These are phyloP conservation scores for Zhuqinia jingwanae DNA, from an alignment of 2,888 invertebrate genomes.

Conservation along the genomic window DNA sequence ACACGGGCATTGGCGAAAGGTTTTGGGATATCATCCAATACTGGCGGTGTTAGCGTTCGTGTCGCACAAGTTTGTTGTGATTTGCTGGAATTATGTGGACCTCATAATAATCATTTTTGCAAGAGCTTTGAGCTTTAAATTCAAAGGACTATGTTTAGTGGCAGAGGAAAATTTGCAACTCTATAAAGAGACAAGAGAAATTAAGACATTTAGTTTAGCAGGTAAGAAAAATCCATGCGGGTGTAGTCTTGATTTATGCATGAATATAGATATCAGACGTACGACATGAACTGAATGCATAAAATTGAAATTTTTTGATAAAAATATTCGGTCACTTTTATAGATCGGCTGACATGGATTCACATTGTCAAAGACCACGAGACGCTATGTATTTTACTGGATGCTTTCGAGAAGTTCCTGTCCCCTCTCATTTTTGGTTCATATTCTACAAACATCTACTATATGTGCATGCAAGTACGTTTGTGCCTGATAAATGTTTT, in stretches of 20 bases:
- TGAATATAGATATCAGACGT: too few species aligned
- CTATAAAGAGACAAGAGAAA: background rate
- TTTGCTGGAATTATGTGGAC: slow-evolving; percentile 63
- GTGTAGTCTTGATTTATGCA: too few species aligned
- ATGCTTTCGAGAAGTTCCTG: slow-evolving; percentile 52
- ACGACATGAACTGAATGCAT: too few species aligned
- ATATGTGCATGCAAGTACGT: slow-evolving; percentile 66
- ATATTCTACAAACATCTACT: slow-evolving; percentile 66
- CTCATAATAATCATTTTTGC: slow-evolving; percentile 57
- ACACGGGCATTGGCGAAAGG: slow-evolving; percentile 48
- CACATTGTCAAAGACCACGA: slow-evolving; percentile 55
- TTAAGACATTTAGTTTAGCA: background rate
- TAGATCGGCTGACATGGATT: slow-evolving; percentile 52
- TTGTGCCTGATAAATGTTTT: too few species aligned
- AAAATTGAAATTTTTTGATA: too few species aligned
- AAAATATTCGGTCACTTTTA: too few species aligned
- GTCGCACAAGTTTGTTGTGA: slow-evolving; percentile 46
- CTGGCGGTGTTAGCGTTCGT: slow-evolving; percentile 38
- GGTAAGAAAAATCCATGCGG: slow-evolving; percentile 25
- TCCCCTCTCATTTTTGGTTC: slow-evolving; percentile 68
- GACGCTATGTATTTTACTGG: slow-evolving; percentile 37
- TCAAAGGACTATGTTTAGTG: slow-evolving; percentile 52
- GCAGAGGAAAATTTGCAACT: slow-evolving; percentile 28
- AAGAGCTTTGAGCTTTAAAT: slow-evolving; percentile 65
- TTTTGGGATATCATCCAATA: slow-evolving; percentile 47